Percentiles rank a stretch among this genome's conserved stretches.
Conservation (phyloP, 2,113 vertebrate genomes). For the Cephalopterus ornatus region DNA sequence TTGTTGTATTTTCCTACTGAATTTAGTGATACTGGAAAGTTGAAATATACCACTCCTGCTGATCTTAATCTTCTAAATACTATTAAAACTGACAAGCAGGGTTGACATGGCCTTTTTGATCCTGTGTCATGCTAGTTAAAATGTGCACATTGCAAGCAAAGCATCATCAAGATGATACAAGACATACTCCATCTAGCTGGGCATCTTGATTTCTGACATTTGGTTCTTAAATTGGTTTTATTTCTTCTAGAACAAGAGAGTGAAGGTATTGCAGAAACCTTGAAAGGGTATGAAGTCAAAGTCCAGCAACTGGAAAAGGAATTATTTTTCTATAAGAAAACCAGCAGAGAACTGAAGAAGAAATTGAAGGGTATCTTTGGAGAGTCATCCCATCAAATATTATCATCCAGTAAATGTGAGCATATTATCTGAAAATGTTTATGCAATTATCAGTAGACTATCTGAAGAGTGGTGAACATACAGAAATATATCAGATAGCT, state of each 20-base stretch:
- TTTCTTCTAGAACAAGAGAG: slow-evolving; percentile 73
- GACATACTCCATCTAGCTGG: background rate
- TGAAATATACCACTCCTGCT: fast-evolving
- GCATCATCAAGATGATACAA: background rate
- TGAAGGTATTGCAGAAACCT: slow-evolving; percentile 65
- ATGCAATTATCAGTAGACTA: background rate
- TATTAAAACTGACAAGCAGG: background rate
- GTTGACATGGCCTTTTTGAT: background rate
- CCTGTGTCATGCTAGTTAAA: background rate
- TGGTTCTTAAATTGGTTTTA: slow-evolving; percentile 45
- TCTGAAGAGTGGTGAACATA: background rate
- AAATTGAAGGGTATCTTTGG: slow-evolving; percentile 76
- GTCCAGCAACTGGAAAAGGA: slow-evolving; percentile 88
- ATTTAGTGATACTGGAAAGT: background rate
- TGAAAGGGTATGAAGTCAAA: slow-evolving; percentile 75
- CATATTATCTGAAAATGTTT: background rate
- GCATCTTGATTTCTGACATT: background rate
- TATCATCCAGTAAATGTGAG: slow-evolving; percentile 56
- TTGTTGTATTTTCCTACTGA: background rate
- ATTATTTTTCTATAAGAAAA: slow-evolving; percentile 91
- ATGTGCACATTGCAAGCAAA: background rate
- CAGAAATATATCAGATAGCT: background rate
- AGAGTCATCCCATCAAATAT: slow-evolving; percentile 40
- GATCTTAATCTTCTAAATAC: background rate
- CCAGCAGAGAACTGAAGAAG: slow-evolving; percentile 85